Base-by-base conservation (phyloP, 2,888 invertebrate species). In the Argyra leucocephala region DNA sequence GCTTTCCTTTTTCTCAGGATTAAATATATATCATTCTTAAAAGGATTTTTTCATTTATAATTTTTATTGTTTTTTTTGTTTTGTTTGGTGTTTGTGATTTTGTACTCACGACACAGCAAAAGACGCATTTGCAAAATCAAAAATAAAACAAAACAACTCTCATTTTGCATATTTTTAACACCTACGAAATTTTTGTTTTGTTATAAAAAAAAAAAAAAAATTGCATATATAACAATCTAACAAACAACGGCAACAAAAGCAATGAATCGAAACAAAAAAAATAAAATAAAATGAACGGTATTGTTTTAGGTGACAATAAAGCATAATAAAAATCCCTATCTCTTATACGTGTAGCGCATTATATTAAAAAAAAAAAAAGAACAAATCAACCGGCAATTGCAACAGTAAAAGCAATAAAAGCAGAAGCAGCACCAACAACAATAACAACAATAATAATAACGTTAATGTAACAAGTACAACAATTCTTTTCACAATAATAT, bases 271-370 rank as follows among this genome's bases (percentile, higher is more conserved):
- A 48, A n/a, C 48, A 48, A 18, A 48, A 48, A 48, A n/a, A n/a
- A 48, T 18, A 48, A n/a, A 48, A n/a, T 18, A 48, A 48, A 48
- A 18, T 48, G 18, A 48, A 48, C 48, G 48, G 9, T 12, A 48
- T 48, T 48, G 48, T 48, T 48, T 48, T 18, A 48, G 48, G 48
- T 48, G 48, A 48, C 48, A 48, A 48, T 48, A 48, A 48, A 48
- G 48, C 48, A 48, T 48, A 48, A 48, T 48, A 48, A 48, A 12
- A n/a, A 31, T 31, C 31, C 31, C 31, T 31, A 12, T 31, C 31
- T 31, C 7, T 31, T 31, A 10, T 31, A 31, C 9, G 12, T n/a
- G n/a, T n/a, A n/a, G n/a, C n/a, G n/a, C 7, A 31, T 10, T 31
- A 31, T 31, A 31, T 31, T 31, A 31, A 31, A 31, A 26, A 4